phyloP scores from a whole-genome alignment of 2,888 invertebrate genomes.

The Plagodis pulveraria region DNA sequence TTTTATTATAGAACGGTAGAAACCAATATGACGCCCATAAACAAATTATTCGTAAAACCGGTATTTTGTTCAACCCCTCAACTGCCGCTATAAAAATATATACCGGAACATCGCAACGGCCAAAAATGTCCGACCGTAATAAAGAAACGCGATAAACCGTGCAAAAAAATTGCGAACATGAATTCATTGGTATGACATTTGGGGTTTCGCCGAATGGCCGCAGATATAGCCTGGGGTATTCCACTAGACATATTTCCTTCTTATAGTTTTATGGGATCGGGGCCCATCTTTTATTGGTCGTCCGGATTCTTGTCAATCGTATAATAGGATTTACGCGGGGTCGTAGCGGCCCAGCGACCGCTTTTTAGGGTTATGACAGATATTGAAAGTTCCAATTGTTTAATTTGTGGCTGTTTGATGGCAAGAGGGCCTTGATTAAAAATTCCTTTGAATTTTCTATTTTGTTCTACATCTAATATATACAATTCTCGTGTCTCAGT shows the following conservation, averaged over 20 bases:
- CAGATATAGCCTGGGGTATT: slow-evolving; percentile 57
- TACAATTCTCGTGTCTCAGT: too few relatives aligned
- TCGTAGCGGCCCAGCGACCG: slow-evolving; percentile 55
- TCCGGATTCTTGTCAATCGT: slow-evolving; percentile 78
- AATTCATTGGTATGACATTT: slow-evolving; percentile 85
- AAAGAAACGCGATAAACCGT: slow-evolving; percentile 81
- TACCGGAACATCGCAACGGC: slow-evolving; percentile 50
- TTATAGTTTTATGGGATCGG: slow-evolving; percentile 82
- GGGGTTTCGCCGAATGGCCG: slow-evolving; percentile 75
- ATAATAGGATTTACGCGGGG: slow-evolving; percentile 56
- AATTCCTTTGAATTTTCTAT: slow-evolving; percentile 5
- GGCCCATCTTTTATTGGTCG: slow-evolving; percentile 79
- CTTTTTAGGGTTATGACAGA: slow-evolving; percentile 49
- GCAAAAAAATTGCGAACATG: slow-evolving; percentile 80
- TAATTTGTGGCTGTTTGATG: slow-evolving; percentile 57
- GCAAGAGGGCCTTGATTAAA: slow-evolving; percentile 40
- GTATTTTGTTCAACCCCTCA: slow-evolving; percentile 61
- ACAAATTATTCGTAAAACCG: slow-evolving; percentile 77
- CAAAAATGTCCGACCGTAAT: slow-evolving; percentile 77
- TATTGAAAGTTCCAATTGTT: slow-evolving; percentile 65
- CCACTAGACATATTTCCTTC: slow-evolving; percentile 73
- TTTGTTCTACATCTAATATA: too few relatives aligned
- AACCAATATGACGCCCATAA: slow-evolving; percentile 77
- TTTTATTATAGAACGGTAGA: slow-evolving; percentile 35
- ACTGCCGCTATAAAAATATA: slow-evolving; percentile 66